These are phyloP conservation scores for Drosophila murphyi DNA, from an alignment of 1,140 invertebrate species.

Conservation along the genomic window DNA sequence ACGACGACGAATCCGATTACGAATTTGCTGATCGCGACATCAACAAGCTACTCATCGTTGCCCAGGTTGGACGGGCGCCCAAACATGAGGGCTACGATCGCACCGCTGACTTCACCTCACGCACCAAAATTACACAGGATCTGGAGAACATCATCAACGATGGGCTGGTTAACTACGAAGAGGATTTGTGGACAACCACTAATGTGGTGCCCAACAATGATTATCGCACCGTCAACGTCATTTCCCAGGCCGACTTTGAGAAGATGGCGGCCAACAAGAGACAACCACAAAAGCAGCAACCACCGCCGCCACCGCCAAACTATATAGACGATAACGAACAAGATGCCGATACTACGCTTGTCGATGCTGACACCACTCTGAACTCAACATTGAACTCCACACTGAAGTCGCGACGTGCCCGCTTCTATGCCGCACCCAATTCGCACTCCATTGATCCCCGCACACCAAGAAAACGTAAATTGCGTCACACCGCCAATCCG, in stretches of 20 bases:
- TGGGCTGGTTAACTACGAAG: constrained; percentile 97
- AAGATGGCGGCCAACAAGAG: constrained; percentile 88
- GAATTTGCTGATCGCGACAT: constrained; percentile 97
- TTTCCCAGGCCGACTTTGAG: constrained; percentile 94
- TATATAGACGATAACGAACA: constrained; percentile 67
- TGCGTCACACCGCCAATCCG: constrained; percentile 95
- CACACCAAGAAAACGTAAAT: constrained; percentile 94
- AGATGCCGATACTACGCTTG: constrained; percentile 61
- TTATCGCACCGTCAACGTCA: constrained; percentile 95
- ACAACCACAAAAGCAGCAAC: constrained; percentile 85
- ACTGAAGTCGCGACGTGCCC: constrained; percentile 85
- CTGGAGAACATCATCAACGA: constrained; percentile 97
- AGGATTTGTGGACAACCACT: constrained; percentile 90
- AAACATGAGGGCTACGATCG: constrained; percentile 96
- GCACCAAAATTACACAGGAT: constrained; percentile 97
- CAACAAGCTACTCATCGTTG: constrained; percentile 97
- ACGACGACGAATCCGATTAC: constrained; percentile 91
- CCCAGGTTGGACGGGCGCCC: constrained; percentile 90
- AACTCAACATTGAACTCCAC: constrained; percentile 66
- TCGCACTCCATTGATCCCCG: constrained; percentile 88
- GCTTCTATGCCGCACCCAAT: constrained; percentile 98
- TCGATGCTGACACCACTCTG: constrained; percentile 69
- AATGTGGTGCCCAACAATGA: constrained; percentile 85
- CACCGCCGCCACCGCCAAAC: constrained; percentile 89
- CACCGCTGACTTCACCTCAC: constrained; percentile 92